Evolutionary conservation across 2,888 invertebrate genomes (phyloP), one percentile per base, ranked within the genome.

Genomic region (Adelphocoris suturalis): DNA sequence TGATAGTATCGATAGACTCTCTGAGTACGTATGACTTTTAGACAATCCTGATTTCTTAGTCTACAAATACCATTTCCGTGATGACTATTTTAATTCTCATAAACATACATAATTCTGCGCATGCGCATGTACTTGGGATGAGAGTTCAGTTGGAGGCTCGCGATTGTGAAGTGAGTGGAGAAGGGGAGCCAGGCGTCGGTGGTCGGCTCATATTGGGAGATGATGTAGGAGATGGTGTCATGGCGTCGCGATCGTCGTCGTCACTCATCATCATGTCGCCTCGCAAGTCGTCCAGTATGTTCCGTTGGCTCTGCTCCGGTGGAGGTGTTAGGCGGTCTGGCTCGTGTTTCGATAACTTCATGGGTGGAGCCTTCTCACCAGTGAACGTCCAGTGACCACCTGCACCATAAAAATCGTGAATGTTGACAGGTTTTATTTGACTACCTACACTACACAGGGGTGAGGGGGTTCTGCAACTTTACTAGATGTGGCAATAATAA

Each of bases 251-350:
- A 28, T 85, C 85, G 61, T 85, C 85, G 75, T 88, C 88, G 80
- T 88, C 88, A 55, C 76, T 88, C 55, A 88, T 88, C 76, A 78
- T 68, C 88, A 88, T 88, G 28, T 88, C 88, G 19, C 88, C 88
- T 19, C 88, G 88, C 12, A 88, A 27, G 28, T 88, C 88, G 80
- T 88, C 88, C 23, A 88, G 37, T 14, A 88, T 55, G 78, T 76
- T 76, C 19, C 88, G 46, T 23, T 85, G 85, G 7, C 52, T 48
- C 28, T 75, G 86, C 48, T 86, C 86, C 2, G 75, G 68, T 5
- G 88, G 88, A 0, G 80, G 80, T 0, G 88, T 76, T 11, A 88
- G 78, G 48, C 86, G 86, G 76, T 86, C 86, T 0, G 19, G 23
- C 12, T 88, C 88, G 80, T 78, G 52, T 48, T 78, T 76, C 16